Conservation (phyloP, 2,888 invertebrate genomes). For the Pyrgus malvae region DNA sequence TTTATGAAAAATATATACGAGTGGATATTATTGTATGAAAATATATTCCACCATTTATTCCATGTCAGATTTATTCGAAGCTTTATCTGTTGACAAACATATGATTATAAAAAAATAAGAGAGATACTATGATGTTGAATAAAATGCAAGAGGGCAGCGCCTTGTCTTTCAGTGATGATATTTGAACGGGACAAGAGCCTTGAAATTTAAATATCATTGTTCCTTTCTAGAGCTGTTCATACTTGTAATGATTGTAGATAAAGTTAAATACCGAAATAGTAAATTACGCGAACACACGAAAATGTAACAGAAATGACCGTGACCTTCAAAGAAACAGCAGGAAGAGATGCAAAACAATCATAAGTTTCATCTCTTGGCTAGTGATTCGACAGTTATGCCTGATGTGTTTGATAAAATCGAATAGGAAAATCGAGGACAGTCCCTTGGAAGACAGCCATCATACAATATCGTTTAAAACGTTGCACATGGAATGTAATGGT, state of each 20-base stretch:
- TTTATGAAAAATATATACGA: no score
- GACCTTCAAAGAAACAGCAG: conserved; percentile 22
- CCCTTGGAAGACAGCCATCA: conserved; percentile 24
- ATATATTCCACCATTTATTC: no score
- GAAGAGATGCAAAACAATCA: conserved; percentile 25
- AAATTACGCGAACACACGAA: conserved; percentile 12
- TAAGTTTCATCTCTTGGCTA: conserved; percentile 26
- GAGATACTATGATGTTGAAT: background rate
- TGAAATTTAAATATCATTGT: conserved; percentile 39
- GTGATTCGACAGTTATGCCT: conserved; percentile 25
- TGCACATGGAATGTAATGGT: background rate
- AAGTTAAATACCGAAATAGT: conserved; percentile 22
- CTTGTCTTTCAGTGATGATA: conserved; percentile 25
- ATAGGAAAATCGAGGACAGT: conserved; percentile 23
- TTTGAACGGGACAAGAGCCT: conserved; percentile 35
- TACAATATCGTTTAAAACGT: background rate
- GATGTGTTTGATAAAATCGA: conserved; percentile 24
- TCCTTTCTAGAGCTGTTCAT: conserved; percentile 33
- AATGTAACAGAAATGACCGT: conserved; percentile 17
- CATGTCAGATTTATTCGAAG: no score
- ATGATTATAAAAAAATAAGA: background rate
- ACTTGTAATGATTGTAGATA: conserved; percentile 18
- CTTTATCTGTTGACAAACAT: no score
- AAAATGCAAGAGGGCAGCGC: conserved; percentile 15
- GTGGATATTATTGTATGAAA: no score